Evolutionary conservation across 2,888 invertebrate species (phyloP), one percentile per base, ranked within the genome.

Genomic region (Leptinotarsa juncta): DNA sequence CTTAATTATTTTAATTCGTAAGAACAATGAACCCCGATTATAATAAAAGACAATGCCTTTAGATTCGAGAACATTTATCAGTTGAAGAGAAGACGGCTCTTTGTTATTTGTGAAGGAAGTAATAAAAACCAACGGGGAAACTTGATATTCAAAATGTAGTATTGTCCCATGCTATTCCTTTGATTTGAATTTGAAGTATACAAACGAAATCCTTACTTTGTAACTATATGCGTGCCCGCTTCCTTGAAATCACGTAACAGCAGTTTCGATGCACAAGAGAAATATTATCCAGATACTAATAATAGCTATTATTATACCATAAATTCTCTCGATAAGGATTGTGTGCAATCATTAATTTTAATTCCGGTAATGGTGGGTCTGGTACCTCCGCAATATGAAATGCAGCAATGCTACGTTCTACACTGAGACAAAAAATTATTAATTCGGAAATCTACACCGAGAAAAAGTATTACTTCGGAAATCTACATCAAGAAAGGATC

Each of bases 21-120:
- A 42, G 62, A 62, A 62, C 62, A 62, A 62, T 62, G 32, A 62
- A n/a, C 62, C 42, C 62, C 42, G 26, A 57, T 57, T 57, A 57
- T 62, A 42, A 32, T 42, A 12, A 62, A 62, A 62, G 62, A 62
- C 62, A 62, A 62, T 62, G 62, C 62, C 32, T 26, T 62, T 16
- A 62, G 42, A 12, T n/a, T 7, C 7, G n/a, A 42, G 32, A 32
- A 62, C 62, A 42, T 32, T 32, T 32, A 62, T 42, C 57, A 57
- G 18, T 23, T 10, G 20, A 15, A 12, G 23, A 15, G 15, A 4
- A 57, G 32, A 57, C 57, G 62, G 16, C 42, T 62, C 62, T 32
- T 62, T 32, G 62, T 62, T 42, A n/a, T 42, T 62, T 42, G 32
- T n/a, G 62, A 57, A 23, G 23, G 23, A 57, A 57, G 57, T 23